Percentiles rank a stretch among this genome's conserved stretches.
These are phyloP conservation scores for Paramormyrops hopkinsi DNA, from an alignment of 2,797 vertebrate species.

Conservation along the genomic window DNA sequence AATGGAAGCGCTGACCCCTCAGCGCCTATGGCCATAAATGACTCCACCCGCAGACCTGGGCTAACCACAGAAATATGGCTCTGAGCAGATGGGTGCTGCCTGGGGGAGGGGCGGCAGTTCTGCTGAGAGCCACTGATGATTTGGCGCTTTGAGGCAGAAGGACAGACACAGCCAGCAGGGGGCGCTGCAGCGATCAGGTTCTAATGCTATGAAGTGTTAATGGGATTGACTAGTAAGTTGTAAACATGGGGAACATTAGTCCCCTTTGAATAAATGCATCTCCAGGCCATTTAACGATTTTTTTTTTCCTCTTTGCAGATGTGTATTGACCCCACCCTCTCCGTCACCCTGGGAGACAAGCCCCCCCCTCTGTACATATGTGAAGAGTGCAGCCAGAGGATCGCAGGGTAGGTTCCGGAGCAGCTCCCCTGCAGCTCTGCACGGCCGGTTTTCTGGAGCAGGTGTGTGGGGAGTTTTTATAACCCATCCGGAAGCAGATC, in stretches of 20 bases:
- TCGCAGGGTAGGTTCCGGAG: slow-evolving; percentile 77
- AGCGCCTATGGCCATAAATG: slow-evolving; percentile 58
- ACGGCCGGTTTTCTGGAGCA: not conserved
- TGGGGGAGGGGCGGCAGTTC: slow-evolving; percentile 37
- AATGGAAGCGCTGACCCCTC: slow-evolving; percentile 60
- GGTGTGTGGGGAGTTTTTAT: not conserved
- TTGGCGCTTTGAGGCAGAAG: not conserved
- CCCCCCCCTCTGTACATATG: slow-evolving; percentile 95
- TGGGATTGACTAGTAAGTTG: not conserved
- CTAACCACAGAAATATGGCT: slow-evolving; percentile 42
- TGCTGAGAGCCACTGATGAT: not conserved
- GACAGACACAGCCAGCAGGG: not conserved
- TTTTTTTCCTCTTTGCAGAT: slow-evolving; percentile 68
- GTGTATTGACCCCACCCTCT: slow-evolving; percentile 95
- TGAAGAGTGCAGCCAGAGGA: slow-evolving; percentile 96
- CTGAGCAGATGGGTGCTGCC: slow-evolving; percentile 51
- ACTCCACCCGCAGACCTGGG: slow-evolving; percentile 54
- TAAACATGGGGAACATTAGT: not conserved
- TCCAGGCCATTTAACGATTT: not conserved
- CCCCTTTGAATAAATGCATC: not conserved
- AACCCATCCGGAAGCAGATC: slow-evolving; percentile 27
- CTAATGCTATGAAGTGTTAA: not conserved
- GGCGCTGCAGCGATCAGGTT: not conserved
- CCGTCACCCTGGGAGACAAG: slow-evolving; percentile 95
- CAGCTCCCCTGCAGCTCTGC: slow-evolving; percentile 14